Conservation (phyloP, 2,113 vertebrate species). For the Salvelinus namaycush region DNA sequence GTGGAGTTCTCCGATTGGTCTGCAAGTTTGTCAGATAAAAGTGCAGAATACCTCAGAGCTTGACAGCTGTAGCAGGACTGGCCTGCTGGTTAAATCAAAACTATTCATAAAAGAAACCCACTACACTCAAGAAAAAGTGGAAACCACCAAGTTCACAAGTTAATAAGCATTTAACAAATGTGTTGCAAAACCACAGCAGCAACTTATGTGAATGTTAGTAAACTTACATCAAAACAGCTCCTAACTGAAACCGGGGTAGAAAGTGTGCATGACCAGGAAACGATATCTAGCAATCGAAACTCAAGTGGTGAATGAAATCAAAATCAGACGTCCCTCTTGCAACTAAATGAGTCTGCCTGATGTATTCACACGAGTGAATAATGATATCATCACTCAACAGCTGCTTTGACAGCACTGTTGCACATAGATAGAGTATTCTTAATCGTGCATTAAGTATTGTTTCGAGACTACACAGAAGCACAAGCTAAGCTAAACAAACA, state of each 20-base stretch:
- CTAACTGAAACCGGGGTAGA: background rate
- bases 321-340: background rate
- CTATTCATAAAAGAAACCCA: background rate
- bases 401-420: too few species aligned
- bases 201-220: background rate
- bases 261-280: background rate
- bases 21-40: conserved; percentile 21
- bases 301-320: background rate
- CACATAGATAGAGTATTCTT: too few species aligned
- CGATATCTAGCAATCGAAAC: background rate
- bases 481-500: too few species aligned
- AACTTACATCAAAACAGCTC: background rate
- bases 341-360: background rate
- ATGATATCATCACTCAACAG: too few species aligned
- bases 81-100: background rate
- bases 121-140: background rate
- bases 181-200: background rate
- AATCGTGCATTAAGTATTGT: too few species aligned
- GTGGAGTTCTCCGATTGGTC: conserved; percentile 47
- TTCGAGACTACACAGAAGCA: too few species aligned
- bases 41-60: conserved; percentile 21
- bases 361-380: too few species aligned
- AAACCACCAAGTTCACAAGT: background rate
- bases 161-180: background rate
- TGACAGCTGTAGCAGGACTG: conserved; percentile 35